Percentiles rank a stretch among this genome's conserved stretches.
Conservation (phyloP, 2,888 invertebrate genomes). For the Diloba caeruleocephala region DNA sequence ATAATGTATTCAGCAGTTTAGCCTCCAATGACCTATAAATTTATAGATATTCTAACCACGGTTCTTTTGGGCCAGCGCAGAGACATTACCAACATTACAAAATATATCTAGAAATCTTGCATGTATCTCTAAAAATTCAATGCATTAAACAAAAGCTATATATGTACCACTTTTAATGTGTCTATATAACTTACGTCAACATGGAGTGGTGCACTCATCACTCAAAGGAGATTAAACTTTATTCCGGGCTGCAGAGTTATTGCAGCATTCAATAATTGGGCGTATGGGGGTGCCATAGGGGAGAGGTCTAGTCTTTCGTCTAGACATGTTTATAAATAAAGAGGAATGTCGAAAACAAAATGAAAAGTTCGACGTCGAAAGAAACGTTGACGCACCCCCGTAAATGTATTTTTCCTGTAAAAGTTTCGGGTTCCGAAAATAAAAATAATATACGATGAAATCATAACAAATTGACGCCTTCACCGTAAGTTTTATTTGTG, state of each 20-base stretch:
- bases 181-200: constrained; percentile 58
- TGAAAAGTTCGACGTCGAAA: constrained; percentile 25
- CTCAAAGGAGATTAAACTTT: constrained; percentile 78
- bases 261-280: constrained; percentile 67
- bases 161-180: constrained; percentile 39
- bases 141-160: not conserved
- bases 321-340: constrained; percentile 56
- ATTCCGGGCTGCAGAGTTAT: constrained; percentile 63
- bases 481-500: constrained; percentile 7
- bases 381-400: constrained; percentile 42
- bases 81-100: too few species aligned
- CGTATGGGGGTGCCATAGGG: constrained; percentile 54
- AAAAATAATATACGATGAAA: constrained; percentile 33
- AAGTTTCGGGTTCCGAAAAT: constrained; percentile 38
- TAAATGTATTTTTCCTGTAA: constrained; percentile 46
- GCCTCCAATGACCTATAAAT: too few species aligned
- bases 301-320: constrained; percentile 55
- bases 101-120: too few species aligned
- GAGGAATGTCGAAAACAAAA: constrained; percentile 39
- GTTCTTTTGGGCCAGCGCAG: too few species aligned
- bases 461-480: constrained; percentile 36
- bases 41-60: too few species aligned
- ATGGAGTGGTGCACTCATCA: constrained; percentile 69
- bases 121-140: not conserved
- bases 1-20: too few species aligned